Conservation (phyloP, 1,140 invertebrate species). For the Phthorimaea operculella region DNA sequence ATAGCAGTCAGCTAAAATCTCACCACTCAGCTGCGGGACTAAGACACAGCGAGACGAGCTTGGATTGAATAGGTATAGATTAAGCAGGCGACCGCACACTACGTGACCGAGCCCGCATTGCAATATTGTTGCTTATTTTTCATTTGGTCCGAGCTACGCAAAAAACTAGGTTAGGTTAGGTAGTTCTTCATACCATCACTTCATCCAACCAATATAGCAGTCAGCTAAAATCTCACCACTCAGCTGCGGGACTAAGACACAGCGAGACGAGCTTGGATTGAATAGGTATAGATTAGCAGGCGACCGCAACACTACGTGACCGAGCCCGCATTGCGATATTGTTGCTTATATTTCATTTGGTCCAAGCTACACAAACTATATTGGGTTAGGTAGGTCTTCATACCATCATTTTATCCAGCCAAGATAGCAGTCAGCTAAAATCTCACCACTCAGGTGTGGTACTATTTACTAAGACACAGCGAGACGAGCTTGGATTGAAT, state of each 20-base stretch:
- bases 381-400: too few species aligned
- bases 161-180: too few species aligned
- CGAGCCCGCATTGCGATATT: conserved; percentile 17
- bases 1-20: too few species aligned
- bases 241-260: neutral
- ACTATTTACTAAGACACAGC: too few species aligned
- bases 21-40: neutral
- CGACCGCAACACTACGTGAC: conserved; percentile 18
- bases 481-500: conserved; percentile 8
- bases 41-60: conserved; percentile 3
- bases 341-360: conserved; percentile 4
- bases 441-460: too few species aligned
- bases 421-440: too few species aligned
- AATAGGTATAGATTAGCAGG: conserved; percentile 16
- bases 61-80: conserved; percentile 14
- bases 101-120: conserved; percentile 20
- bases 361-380: too few species aligned
- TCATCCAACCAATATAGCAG: too few species aligned
- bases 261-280: conserved; percentile 3
- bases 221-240: too few species aligned
- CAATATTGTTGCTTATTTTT: conserved; percentile 14
- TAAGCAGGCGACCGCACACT: conserved; percentile 14
- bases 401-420: too few species aligned
- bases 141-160: neutral
- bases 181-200: too few species aligned